Conservation (phyloP, 1,140 invertebrate species). For the Drosophila tani region DNA sequence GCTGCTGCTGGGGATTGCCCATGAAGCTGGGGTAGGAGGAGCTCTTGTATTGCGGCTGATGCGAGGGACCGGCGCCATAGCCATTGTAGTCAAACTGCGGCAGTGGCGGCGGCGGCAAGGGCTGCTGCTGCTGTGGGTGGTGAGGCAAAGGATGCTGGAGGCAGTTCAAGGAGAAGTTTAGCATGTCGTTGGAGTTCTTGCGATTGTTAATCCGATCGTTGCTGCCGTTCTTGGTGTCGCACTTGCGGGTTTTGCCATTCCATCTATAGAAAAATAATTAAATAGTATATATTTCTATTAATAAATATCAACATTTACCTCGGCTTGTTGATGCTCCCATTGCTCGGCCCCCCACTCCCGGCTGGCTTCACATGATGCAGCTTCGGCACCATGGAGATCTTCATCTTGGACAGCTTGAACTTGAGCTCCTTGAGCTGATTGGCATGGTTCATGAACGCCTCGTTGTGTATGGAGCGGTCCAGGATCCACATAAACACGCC, state of each 20-base stretch:
- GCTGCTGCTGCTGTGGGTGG: slow-evolving; percentile 67
- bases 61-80: slow-evolving; percentile 50
- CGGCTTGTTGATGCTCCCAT: slow-evolving; percentile 71
- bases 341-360: slow-evolving; percentile 38
- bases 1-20: slow-evolving; percentile 64
- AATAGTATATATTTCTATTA: background rate
- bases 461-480: slow-evolving; percentile 81
- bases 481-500: slow-evolving; percentile 79
- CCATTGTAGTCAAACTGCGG: slow-evolving; percentile 67
- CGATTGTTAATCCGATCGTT: slow-evolving; percentile 82
- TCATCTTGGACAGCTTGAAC: slow-evolving; percentile 80
- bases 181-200: slow-evolving; percentile 82
- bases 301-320: slow-evolving; percentile 41
- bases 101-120: slow-evolving; percentile 28
- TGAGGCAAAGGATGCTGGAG: slow-evolving; percentile 66
- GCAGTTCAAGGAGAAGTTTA: slow-evolving; percentile 73
- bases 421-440: slow-evolving; percentile 84
- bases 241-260: slow-evolving; percentile 80
- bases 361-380: slow-evolving; percentile 74
- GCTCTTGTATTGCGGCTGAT: slow-evolving; percentile 84
- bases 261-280: slow-evolving; percentile 49
- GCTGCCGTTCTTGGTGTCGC: slow-evolving; percentile 79
- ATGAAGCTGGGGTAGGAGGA: slow-evolving; percentile 86
- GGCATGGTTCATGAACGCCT: slow-evolving; percentile 81
- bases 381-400: slow-evolving; percentile 81